These are phyloP conservation scores for Hemiprocne comata DNA, from an alignment of 2,113 vertebrate species.

Conservation along the genomic window DNA sequence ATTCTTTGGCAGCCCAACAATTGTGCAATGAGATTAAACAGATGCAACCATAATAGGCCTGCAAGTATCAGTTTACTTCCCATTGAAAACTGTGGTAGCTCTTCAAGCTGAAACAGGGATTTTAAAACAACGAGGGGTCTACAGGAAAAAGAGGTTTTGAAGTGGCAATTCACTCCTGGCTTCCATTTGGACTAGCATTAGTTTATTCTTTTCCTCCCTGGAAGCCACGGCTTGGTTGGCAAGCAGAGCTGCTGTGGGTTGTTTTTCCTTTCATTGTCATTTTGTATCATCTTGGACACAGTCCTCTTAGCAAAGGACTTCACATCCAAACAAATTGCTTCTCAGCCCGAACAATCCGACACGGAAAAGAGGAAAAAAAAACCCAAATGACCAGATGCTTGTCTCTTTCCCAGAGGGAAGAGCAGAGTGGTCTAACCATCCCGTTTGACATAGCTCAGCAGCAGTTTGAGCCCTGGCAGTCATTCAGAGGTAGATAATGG, in stretches of 20 bases:
- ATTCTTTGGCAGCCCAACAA: constrained; percentile 27
- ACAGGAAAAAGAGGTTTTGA: constrained; percentile 53
- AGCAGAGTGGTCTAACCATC: neutral
- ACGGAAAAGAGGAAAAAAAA: neutral
- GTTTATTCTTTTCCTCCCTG: constrained; percentile 27
- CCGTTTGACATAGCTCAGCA: neutral
- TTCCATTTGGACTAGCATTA: constrained; percentile 56
- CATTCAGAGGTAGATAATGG: neutral
- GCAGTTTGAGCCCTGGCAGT: neutral
- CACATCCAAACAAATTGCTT: constrained; percentile 24
- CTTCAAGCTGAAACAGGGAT: constrained; percentile 53
- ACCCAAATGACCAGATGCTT: neutral
- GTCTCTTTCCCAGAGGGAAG: neutral
- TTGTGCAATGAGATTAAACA: constrained; percentile 39
- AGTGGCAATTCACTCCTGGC: constrained; percentile 52
- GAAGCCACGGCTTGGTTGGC: neutral
- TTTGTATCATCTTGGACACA: constrained; percentile 6
- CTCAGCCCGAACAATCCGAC: neutral
- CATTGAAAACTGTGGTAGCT: constrained; percentile 50
- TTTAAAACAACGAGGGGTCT: constrained; percentile 47
- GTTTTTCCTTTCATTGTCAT: constrained; percentile 43
- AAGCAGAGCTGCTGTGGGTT: constrained; percentile 3
- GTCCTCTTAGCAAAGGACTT: constrained; percentile 24
- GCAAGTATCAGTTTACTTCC: constrained; percentile 62
- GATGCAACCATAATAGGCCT: constrained; percentile 50